Base-by-base conservation (phyloP, 2,113 vertebrate genomes). In the Campylomormyrus tamandua region DNA sequence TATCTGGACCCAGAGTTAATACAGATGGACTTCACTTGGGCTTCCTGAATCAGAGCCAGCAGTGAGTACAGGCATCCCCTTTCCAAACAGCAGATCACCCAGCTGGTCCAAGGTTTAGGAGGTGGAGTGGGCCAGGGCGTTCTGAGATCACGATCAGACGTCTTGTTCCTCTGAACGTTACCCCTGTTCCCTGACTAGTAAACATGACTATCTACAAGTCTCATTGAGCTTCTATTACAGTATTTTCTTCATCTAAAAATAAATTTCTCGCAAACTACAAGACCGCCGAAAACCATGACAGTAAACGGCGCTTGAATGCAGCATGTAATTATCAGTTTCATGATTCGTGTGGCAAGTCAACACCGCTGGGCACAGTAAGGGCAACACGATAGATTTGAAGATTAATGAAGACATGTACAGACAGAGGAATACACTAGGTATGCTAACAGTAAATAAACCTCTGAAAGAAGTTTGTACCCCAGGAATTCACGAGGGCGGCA, bases 381-480 rank as follows among this genome's bases (percentile, higher is more conserved):
- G 45, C 31, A 87, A 92, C 19, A 89, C 15, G 80, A 90, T 91
- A 83, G 42, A 46, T n/a, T 46, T 87, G 45, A 21, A 50, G 5
- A 83, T 89, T 50, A 89, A 4, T 92, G 91, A 56, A 90, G 62
- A 46, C 52, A 94, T 94, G 92, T 93, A 94, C 93, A 21, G 83
- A 94, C 92, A 13, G 83, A 83, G 74, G 85, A 46, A 84, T 83
- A 48, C 89, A 84, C 42, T 77, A 77, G 31, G 46, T 53, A 39
- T 45, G 39, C 15, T 31, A 86, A 90, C 46, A 62, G 45, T 39
- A 88, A 84, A 88, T 88, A 80, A 80, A 89, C 50, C 50, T 83
- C 21, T 58, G 74, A 83, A 89, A 58, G 48, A 56, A 58, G n/a
- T 83, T 53, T 89, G 45, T 77, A 90, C 58, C 48, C 84, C 19